These are phyloP conservation scores for Ceratitis capitata DNA, from an alignment of 1,140 invertebrate genomes.

Conservation along the genomic window DNA sequence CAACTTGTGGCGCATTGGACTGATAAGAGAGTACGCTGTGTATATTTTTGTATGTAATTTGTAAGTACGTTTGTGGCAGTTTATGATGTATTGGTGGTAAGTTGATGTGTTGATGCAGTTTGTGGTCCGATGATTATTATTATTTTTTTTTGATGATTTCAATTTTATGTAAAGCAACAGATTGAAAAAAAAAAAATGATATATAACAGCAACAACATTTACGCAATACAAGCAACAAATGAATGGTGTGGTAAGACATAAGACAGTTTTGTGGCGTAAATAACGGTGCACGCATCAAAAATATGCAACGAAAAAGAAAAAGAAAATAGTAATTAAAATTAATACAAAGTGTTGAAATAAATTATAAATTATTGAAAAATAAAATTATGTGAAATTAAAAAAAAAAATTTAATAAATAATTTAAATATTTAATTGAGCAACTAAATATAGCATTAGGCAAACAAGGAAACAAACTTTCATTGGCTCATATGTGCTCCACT, in stretches of 20 bases:
- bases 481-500: too few relatives aligned
- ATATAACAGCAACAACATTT: conserved; percentile 22
- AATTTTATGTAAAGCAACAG: conserved; percentile 8
- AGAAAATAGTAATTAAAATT: conserved; percentile 36
- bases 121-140: neutral
- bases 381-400: neutral
- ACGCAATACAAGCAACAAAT: conserved; percentile 1
- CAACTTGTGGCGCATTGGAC: conserved; percentile 48
- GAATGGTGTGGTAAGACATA: neutral
- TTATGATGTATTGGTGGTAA: neutral
- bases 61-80: neutral
- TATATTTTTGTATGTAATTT: neutral
- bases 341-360: conserved; percentile 3
- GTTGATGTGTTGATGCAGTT: conserved; percentile 26
- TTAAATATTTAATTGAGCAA: neutral
- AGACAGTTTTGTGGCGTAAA: conserved; percentile 10
- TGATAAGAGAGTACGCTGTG: conserved; percentile 61
- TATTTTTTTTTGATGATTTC: conserved; percentile 14
- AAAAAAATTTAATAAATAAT: neutral
- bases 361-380: neutral
- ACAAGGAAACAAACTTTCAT: neutral
- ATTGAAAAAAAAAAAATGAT: conserved; percentile 16
- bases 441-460: neutral
- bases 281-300: conserved; percentile 3
- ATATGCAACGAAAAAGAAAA: conserved; percentile 40